phyloP scores from a whole-genome alignment of 2,113 vertebrate species.

The Choloepus hoffmanni region DNA sequence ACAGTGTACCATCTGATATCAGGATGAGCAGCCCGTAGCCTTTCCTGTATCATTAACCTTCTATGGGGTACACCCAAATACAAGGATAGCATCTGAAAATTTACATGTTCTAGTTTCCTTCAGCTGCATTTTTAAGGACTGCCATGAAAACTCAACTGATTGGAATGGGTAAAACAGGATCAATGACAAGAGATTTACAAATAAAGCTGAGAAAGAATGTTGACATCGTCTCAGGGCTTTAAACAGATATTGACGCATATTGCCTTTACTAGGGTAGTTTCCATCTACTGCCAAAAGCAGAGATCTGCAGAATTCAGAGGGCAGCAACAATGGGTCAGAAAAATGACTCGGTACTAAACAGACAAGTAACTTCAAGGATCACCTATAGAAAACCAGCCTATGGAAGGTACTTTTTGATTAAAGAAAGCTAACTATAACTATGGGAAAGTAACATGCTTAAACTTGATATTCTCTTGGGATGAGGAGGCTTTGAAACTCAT shows the following conservation, averaged over 20 bases:
- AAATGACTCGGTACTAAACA: conserved; percentile 67
- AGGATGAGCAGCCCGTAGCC: neutral
- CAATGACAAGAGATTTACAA: conserved; percentile 32
- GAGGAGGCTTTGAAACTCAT: conserved; percentile 83
- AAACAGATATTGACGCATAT: conserved; percentile 10
- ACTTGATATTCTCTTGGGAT: conserved; percentile 86
- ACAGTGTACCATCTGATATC: neutral
- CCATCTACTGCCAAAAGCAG: conserved; percentile 46
- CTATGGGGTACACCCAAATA: neutral
- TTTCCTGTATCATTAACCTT: neutral
- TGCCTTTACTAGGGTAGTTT: conserved; percentile 20
- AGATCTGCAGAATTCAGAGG: conserved; percentile 69
- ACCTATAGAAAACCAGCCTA: conserved; percentile 84
- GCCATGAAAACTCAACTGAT: neutral
- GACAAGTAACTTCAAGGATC: conserved; percentile 75
- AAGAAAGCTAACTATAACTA: conserved; percentile 85
- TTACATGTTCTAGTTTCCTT: neutral
- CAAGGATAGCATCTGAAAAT: neutral
- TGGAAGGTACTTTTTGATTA: conserved; percentile 83
- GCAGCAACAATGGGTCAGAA: conserved; percentile 70
- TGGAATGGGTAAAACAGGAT: conserved; percentile 42
- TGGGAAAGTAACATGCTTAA: conserved; percentile 87
- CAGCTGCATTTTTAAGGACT: conserved; percentile 38
- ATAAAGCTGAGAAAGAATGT: neutral
- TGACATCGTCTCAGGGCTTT: conserved; percentile 56